These are phyloP conservation scores for Bambusicola thoracicus DNA, from an alignment of 2,113 vertebrate genomes.

Conservation along the genomic window DNA sequence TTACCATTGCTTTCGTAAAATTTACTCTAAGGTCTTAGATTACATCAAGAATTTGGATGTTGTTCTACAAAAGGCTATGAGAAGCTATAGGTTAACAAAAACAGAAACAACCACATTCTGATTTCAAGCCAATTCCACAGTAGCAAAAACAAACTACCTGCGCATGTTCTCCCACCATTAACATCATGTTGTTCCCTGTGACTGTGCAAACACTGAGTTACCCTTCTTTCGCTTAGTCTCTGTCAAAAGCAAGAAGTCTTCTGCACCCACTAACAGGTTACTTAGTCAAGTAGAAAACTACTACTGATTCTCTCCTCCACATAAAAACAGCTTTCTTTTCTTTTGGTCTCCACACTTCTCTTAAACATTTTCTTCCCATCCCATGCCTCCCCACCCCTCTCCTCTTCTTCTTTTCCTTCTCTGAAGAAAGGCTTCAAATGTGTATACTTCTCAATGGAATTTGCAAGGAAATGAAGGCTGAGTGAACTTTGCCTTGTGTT, in stretches of 20 bases:
- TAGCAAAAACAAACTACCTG: neutral
- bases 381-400: no score
- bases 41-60: neutral
- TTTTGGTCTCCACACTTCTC: neutral
- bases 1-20: neutral
- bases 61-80: neutral
- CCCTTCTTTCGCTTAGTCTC: neutral
- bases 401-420: neutral
- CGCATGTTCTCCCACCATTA: neutral
- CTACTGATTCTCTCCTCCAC: neutral
- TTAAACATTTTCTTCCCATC: neutral
- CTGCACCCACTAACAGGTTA: neutral
- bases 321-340: neutral
- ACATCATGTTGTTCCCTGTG: neutral
- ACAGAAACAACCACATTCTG: neutral
- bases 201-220: neutral
- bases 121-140: neutral
- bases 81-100: neutral
- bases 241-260: neutral
- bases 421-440: neutral
- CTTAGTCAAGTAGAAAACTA: neutral
- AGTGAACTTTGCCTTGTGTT: constrained; percentile 25
- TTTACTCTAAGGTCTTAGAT: neutral
- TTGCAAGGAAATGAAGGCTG: constrained; percentile 3
- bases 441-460: constrained; percentile 22